A percentile compares a stretch with the other conserved stretches of the same genome.
phyloP scores from a whole-genome alignment of 1,140 invertebrate genomes.

The Monochamus saltuarius region DNA sequence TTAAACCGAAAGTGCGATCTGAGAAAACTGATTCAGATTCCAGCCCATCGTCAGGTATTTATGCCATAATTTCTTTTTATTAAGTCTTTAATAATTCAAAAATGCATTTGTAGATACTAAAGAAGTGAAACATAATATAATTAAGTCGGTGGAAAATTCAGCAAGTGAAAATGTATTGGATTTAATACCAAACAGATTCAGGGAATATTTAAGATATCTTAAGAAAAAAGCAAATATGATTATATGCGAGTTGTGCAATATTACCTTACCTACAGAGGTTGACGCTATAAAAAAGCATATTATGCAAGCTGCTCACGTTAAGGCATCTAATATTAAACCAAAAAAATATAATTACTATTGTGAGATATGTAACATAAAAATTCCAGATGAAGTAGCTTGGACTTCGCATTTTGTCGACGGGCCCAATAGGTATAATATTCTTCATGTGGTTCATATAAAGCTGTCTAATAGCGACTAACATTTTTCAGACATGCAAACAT shows the following conservation, averaged over 20 bases:
- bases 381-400: slow-evolving; percentile 30
- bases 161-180: slow-evolving; percentile 12
- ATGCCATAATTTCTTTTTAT: background rate
- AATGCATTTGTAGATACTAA: slow-evolving; percentile 9
- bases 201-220: slow-evolving; percentile 24
- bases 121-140: slow-evolving; percentile 23
- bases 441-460: background rate
- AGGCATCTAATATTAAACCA: slow-evolving; percentile 2
- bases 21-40: background rate
- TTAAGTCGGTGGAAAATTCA: slow-evolving; percentile 27
- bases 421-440: slow-evolving; percentile 20
- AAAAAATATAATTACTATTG: slow-evolving; percentile 36
- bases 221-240: slow-evolving; percentile 12
- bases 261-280: slow-evolving; percentile 5
- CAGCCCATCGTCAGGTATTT: slow-evolving; percentile 1
- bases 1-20: background rate
- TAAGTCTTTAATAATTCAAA: background rate
- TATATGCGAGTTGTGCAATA: slow-evolving; percentile 27
- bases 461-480: background rate
- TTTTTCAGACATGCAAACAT: slow-evolving; percentile 31
- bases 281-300: slow-evolving; percentile 28
- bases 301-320: background rate
- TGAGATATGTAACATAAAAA: slow-evolving; percentile 34
- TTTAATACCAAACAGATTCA: slow-evolving; percentile 33
- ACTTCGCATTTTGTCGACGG: slow-evolving; percentile 29